Conservation (phyloP, 2,888 invertebrate genomes). For the Tromatobia lineatoria region DNA sequence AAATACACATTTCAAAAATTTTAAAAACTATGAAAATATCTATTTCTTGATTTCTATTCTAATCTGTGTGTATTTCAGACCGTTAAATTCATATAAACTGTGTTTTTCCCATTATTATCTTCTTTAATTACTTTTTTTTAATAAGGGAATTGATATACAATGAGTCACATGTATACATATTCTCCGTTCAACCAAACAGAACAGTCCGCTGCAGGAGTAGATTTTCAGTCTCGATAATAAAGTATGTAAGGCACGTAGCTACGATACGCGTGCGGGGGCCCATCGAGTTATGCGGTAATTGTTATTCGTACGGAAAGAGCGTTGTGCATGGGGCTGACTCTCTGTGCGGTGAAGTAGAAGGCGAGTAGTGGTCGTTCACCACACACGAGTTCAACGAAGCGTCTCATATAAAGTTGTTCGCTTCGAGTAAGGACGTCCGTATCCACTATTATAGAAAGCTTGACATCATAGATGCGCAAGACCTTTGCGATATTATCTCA, state of each 20-base stretch:
- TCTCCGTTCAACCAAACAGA: not conserved
- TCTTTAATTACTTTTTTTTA: too few species aligned
- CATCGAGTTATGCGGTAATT: slow-evolving; percentile 53
- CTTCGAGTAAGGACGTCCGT: not conserved
- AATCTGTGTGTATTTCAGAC: too few species aligned
- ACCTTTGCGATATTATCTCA: slow-evolving; percentile 9
- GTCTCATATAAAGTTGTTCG: slow-evolving; percentile 33
- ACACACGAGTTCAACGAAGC: slow-evolving; percentile 24
- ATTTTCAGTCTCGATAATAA: slow-evolving; percentile 65
- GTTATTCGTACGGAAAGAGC: slow-evolving; percentile 53
- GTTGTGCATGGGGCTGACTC: not conserved
- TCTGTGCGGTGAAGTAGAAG: slow-evolving; percentile 12
- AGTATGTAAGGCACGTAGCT: slow-evolving; percentile 59
- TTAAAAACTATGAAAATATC: too few species aligned
- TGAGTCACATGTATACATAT: too few species aligned
- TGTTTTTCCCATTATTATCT: too few species aligned
- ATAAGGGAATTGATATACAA: too few species aligned
- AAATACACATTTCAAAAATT: too few species aligned
- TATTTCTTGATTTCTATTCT: too few species aligned
- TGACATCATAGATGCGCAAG: slow-evolving; percentile 8
- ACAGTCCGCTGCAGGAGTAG: slow-evolving; percentile 31
- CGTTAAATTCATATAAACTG: too few species aligned
- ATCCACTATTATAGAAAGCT: not conserved
- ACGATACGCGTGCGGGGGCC: slow-evolving; percentile 39
- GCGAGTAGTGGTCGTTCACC: not conserved